Evolutionary conservation across 1,140 invertebrate species (phyloP).

Genomic region (Sinella curviseta): DNA sequence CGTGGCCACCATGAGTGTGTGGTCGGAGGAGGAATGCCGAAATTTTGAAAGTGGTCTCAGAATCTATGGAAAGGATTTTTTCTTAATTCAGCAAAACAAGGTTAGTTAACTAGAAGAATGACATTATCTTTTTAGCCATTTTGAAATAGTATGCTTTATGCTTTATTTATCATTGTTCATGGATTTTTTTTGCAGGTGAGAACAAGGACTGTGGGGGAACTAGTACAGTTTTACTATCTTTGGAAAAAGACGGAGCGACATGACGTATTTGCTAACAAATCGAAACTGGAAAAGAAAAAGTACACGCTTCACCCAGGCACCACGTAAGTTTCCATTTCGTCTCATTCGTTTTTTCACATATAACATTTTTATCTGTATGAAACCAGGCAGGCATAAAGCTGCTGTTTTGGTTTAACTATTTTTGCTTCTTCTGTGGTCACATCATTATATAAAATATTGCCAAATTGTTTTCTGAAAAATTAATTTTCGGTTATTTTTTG

Average conservation of each 20-base stretch:
- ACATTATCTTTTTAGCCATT: not conserved
- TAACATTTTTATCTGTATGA: no score
- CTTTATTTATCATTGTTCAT: not conserved
- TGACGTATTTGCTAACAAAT: constrained; percentile 85
- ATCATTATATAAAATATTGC: not conserved
- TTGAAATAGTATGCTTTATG: constrained; percentile 18
- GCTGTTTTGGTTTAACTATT: no score
- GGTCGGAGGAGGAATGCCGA: constrained; percentile 96
- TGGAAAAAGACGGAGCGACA: constrained; percentile 99
- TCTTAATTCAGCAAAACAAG: constrained; percentile 90
- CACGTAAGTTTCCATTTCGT: constrained; percentile 56
- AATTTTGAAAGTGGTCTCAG: constrained; percentile 94
- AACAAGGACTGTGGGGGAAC: constrained; percentile 91
- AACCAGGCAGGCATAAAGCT: no score
- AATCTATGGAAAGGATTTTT: constrained; percentile 93
- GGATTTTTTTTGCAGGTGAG: constrained; percentile 63
- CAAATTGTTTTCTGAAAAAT: not conserved
- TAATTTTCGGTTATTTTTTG: not conserved
- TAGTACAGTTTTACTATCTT: constrained; percentile 97
- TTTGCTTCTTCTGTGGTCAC: no score
- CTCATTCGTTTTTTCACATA: not conserved
- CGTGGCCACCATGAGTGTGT: constrained; percentile 76
- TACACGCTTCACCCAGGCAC: constrained; percentile 80
- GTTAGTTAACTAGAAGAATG: constrained; percentile 61
- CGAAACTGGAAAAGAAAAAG: constrained; percentile 80